A percentile compares a stretch with the other conserved stretches of the same genome.
These are phyloP conservation scores for Teleogryllus occipitalis DNA, from an alignment of 1,140 invertebrate genomes.

Conservation along the genomic window DNA sequence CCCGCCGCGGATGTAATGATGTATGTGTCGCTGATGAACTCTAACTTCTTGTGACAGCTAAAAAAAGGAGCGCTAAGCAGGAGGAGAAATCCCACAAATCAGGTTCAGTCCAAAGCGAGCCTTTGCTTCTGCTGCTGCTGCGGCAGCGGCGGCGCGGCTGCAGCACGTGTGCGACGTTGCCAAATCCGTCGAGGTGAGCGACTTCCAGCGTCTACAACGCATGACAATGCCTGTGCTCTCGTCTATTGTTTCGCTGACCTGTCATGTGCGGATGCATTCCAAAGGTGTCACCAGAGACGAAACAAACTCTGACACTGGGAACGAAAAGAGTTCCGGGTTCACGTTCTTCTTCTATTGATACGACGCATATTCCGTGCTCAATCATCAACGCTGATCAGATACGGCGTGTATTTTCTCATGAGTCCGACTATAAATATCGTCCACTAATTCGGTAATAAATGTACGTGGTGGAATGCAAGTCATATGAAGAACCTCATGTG, in stretches of 20 bases:
- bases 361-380: no score
- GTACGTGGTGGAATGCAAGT: no score
- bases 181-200: neutral
- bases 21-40: neutral
- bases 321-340: neutral
- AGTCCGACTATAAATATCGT: no score
- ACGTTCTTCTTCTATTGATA: neutral
- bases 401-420: no score
- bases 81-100: neutral
- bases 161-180: neutral
- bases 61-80: neutral
- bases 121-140: neutral
- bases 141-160: neutral
- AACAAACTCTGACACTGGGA: neutral
- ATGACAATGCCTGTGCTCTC: neutral
- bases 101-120: neutral
- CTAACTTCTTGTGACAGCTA: neutral
- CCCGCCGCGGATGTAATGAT: neutral
- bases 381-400: no score
- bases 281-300: neutral
- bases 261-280: neutral
- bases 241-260: neutral
- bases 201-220: neutral
- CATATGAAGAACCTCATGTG: no score
- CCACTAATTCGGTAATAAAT: no score